A percentile compares a stretch with the other conserved stretches of the same genome.
phyloP scores from a whole-genome alignment of 2,888 invertebrate genomes.

The Seira musarum region DNA sequence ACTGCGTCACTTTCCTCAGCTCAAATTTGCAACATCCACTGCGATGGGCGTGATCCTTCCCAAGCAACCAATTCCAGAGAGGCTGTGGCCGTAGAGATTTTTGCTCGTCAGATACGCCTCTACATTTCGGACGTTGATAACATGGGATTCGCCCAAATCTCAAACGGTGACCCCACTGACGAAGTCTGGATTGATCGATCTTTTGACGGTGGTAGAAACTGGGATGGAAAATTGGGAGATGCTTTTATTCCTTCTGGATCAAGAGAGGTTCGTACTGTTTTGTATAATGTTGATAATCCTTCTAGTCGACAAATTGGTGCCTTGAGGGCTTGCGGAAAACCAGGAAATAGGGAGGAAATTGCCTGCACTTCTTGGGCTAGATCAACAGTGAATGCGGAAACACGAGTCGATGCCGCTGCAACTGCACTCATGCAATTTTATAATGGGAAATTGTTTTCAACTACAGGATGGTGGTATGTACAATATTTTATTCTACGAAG shows the following conservation, averaged over 20 bases:
- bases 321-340: slow-evolving; percentile 64
- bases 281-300: slow-evolving; percentile 66
- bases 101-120: slow-evolving; percentile 56
- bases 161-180: slow-evolving; percentile 59
- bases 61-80: slow-evolving; percentile 44
- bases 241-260: slow-evolving; percentile 48
- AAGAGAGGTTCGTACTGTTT: slow-evolving; percentile 30
- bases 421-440: slow-evolving; percentile 67
- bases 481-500: no score
- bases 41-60: slow-evolving; percentile 63
- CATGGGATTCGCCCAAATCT: slow-evolving; percentile 62
- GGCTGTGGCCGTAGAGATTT: slow-evolving; percentile 44
- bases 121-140: slow-evolving; percentile 63
- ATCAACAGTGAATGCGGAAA: slow-evolving; percentile 49
- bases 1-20: neutral
- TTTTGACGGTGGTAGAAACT: slow-evolving; percentile 58
- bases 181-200: slow-evolving; percentile 67
- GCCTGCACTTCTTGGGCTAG: slow-evolving; percentile 66
- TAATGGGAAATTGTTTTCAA: slow-evolving; percentile 49
- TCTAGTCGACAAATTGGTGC: slow-evolving; percentile 55
- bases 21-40: slow-evolving; percentile 64
- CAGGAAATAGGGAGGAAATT: slow-evolving; percentile 52
- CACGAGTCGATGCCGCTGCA: slow-evolving; percentile 61
- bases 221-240: slow-evolving; percentile 59
- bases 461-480: slow-evolving; percentile 65